These are phyloP conservation scores for Sebastes hubbsi DNA, from an alignment of 2,797 vertebrate species.

Conservation along the genomic window DNA sequence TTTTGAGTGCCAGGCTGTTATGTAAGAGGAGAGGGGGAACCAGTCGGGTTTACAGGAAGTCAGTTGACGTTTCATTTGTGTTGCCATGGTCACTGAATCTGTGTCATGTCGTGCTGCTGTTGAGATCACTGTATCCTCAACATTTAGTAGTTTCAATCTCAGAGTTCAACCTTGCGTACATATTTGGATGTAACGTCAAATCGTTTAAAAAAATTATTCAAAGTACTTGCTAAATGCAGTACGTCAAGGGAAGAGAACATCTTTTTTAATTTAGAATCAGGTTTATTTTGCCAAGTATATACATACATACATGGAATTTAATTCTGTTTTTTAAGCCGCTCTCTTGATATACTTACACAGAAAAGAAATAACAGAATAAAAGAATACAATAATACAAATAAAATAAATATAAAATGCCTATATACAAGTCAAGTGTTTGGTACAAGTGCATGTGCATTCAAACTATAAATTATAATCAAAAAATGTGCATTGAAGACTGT, in stretches of 20 bases:
- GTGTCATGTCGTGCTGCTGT: not conserved
- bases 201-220: not conserved
- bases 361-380: too few species aligned
- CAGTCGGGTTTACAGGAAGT: slow-evolving; percentile 34
- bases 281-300: too few species aligned
- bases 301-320: too few species aligned
- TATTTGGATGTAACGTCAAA: not conserved
- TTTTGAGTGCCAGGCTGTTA: slow-evolving; percentile 25
- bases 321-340: too few species aligned
- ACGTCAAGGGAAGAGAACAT: not conserved
- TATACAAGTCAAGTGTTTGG: too few species aligned
- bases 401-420: too few species aligned
- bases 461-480: too few species aligned
- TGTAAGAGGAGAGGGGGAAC: slow-evolving; percentile 24
- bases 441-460: too few species aligned
- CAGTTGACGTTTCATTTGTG: slow-evolving; percentile 3
- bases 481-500: too few species aligned
- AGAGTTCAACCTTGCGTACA: not conserved
- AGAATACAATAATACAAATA: too few species aligned
- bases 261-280: too few species aligned
- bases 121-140: not conserved
- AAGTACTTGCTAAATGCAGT: not conserved
- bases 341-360: too few species aligned
- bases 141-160: not conserved
- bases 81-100: slow-evolving; percentile 12